phyloP scores from a whole-genome alignment of 2,888 invertebrate genomes.

The Oxycera nigricornis region DNA sequence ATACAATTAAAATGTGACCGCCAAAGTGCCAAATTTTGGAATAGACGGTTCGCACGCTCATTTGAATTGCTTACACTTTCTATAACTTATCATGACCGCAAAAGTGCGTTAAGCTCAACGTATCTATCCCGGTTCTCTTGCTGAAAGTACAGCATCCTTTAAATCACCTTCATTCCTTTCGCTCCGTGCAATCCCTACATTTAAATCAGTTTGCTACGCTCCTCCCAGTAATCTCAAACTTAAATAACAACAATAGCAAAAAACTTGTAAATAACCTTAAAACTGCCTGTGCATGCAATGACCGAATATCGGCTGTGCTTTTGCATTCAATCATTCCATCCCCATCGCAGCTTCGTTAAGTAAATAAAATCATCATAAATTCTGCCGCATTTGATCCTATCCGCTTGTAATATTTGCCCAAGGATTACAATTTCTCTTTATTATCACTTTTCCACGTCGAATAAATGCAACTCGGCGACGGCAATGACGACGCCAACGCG shows the following conservation, averaged over 20 bases:
- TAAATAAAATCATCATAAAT: conserved; percentile 40
- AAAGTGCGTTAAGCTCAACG: too few relatives aligned
- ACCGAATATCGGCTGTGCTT: not conserved
- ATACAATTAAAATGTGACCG: too few relatives aligned
- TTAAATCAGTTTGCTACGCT: not conserved
- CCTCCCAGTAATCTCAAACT: not conserved
- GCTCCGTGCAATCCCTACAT: too few relatives aligned
- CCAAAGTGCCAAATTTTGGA: too few relatives aligned
- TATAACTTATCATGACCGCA: too few relatives aligned
- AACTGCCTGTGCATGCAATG: not conserved
- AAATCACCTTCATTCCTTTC: too few relatives aligned
- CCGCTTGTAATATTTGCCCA: conserved; percentile 39
- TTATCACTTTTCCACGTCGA: conserved; percentile 25
- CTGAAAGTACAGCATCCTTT: too few relatives aligned
- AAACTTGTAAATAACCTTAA: too few relatives aligned
- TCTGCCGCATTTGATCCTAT: conserved; percentile 28
- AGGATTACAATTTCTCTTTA: conserved; percentile 39
- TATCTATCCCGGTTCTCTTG: too few relatives aligned
- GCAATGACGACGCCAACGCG: not conserved
- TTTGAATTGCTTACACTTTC: too few relatives aligned
- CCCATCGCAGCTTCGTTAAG: not conserved
- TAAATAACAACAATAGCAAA: not conserved
- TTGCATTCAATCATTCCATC: not conserved
- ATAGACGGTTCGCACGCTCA: too few relatives aligned
- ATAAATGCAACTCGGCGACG: not conserved